These are phyloP conservation scores for Holothuria scabra DNA, from an alignment of 53 echinoderm and acorn worm species.

Conservation along the genomic window DNA sequence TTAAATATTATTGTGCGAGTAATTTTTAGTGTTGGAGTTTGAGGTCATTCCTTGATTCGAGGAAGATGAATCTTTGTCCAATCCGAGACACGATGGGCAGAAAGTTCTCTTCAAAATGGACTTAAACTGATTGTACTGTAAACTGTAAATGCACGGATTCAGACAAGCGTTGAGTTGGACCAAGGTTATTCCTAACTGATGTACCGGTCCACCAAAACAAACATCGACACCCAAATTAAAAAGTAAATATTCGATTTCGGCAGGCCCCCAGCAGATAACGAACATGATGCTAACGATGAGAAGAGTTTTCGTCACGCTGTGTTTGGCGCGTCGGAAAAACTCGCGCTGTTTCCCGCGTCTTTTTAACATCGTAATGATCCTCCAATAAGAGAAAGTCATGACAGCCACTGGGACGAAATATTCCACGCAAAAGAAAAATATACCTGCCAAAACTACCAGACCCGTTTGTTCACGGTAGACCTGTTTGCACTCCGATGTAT, in stretches of 20 bases:
- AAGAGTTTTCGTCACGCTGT: slow-evolving; percentile 48
- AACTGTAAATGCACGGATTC: slow-evolving; percentile 34
- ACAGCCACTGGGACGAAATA: slow-evolving; percentile 30
- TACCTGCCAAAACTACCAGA: slow-evolving; percentile 4
- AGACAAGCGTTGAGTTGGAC: slow-evolving; percentile 38
- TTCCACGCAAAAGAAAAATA: slow-evolving; percentile 33
- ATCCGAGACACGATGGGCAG: slow-evolving; percentile 37
- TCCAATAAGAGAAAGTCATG: slow-evolving; percentile 39
- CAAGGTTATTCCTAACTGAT: slow-evolving; percentile 31
- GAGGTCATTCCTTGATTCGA: slow-evolving; percentile 27
- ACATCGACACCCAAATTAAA: slow-evolving; percentile 18
- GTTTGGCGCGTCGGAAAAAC: slow-evolving; percentile 43
- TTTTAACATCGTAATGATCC: slow-evolving; percentile 41
- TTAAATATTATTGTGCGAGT: slow-evolving; percentile 32
- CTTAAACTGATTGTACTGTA: slow-evolving; percentile 53
- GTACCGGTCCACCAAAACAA: slow-evolving; percentile 29
- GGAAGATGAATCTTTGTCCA: slow-evolving; percentile 30
- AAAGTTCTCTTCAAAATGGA: slow-evolving; percentile 22
- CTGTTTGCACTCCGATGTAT: not conserved
- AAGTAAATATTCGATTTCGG: slow-evolving; percentile 38
- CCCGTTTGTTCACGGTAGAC: not conserved
- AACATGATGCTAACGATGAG: slow-evolving; percentile 43
- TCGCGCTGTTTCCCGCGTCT: slow-evolving; percentile 45
- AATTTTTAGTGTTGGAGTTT: slow-evolving; percentile 32
- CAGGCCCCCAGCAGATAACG: slow-evolving; percentile 36